Conservation (phyloP, 2,888 invertebrate genomes). For the Axea sp. region DNA sequence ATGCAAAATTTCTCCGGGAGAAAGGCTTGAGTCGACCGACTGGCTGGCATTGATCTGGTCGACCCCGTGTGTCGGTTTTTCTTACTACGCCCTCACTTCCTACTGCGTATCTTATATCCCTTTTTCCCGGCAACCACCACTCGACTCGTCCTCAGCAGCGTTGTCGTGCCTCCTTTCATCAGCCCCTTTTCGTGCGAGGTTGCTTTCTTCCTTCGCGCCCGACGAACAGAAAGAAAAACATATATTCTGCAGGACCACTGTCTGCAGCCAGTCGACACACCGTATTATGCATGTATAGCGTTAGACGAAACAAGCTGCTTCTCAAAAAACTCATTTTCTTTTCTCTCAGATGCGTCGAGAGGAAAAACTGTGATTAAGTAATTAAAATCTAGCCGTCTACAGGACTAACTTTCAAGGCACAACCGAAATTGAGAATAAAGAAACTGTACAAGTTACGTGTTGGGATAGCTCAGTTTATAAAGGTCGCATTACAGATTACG, state of each 20-base stretch:
- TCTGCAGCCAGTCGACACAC: slow-evolving; percentile 21
- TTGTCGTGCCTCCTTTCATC: slow-evolving; percentile 49
- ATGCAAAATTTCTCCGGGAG: slow-evolving; percentile 16
- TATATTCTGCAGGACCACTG: slow-evolving; percentile 35
- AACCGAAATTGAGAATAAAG: too few species aligned
- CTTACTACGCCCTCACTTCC: slow-evolving; percentile 69
- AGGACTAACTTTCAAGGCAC: slow-evolving; percentile 9
- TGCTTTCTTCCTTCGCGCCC: slow-evolving; percentile 48
- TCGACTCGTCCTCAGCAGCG: slow-evolving; percentile 48
- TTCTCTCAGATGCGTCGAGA: not conserved
- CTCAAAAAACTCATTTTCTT: slow-evolving; percentile 24
- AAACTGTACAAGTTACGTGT: too few species aligned
- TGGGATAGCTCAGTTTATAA: too few species aligned
- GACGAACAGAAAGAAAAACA: slow-evolving; percentile 35
- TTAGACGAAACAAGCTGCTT: slow-evolving; percentile 5
- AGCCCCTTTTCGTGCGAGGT: slow-evolving; percentile 35
- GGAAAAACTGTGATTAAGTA: slow-evolving; percentile 24
- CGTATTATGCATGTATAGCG: slow-evolving; percentile 16
- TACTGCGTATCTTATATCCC: slow-evolving; percentile 54
- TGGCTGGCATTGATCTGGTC: slow-evolving; percentile 73
- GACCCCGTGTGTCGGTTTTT: slow-evolving; percentile 72
- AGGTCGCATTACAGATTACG: too few species aligned
- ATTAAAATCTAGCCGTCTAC: slow-evolving; percentile 4
- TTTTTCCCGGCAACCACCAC: slow-evolving; percentile 41
- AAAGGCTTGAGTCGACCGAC: slow-evolving; percentile 63